Conservation (phyloP, 2,888 invertebrate genomes). For the Trichopoda pennipes region DNA sequence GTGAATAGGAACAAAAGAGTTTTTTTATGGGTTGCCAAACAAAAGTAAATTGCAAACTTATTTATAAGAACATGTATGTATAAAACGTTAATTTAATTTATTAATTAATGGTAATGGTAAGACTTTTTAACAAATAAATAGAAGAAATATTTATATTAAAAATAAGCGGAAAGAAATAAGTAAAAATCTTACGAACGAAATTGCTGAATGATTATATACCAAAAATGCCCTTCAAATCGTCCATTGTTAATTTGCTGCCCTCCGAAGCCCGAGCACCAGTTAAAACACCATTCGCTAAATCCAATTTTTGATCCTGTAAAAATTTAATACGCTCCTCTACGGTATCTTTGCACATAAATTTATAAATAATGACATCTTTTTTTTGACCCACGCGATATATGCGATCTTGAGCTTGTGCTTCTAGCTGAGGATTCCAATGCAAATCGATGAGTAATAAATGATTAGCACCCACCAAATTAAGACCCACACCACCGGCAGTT, state of each 20-base stretch:
- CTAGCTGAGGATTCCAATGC: slow-evolving; percentile 98
- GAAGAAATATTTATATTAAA: slow-evolving; percentile 8
- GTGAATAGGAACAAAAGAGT: slow-evolving; percentile 40
- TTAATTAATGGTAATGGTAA: slow-evolving; percentile 40
- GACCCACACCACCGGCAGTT: slow-evolving; percentile 96
- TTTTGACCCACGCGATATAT: slow-evolving; percentile 95
- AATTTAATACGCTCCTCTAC: slow-evolving; percentile 92
- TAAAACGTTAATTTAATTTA: slow-evolving; percentile 47
- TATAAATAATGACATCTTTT: slow-evolving; percentile 90
- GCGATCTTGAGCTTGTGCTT: slow-evolving; percentile 96
- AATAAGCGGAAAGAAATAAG: too few relatives aligned
- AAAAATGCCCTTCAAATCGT: slow-evolving; percentile 89
- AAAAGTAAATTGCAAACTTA: slow-evolving; percentile 14
- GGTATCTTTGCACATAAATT: slow-evolving; percentile 91
- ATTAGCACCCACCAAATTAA: slow-evolving; percentile 96
- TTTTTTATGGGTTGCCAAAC: slow-evolving; percentile 2
- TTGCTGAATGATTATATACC: slow-evolving; percentile 79
- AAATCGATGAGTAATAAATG: slow-evolving; percentile 94
- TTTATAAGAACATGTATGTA: slow-evolving; percentile 21
- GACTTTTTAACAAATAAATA: slow-evolving; percentile 4
- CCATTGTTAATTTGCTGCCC: slow-evolving; percentile 87
- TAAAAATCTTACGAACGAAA: not conserved
- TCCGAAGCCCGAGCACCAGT: slow-evolving; percentile 85
- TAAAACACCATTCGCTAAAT: slow-evolving; percentile 89
- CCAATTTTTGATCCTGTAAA: slow-evolving; percentile 90